These are phyloP conservation scores for Thecophora atra DNA, from an alignment of 2,888 invertebrate genomes.

Conservation along the genomic window DNA sequence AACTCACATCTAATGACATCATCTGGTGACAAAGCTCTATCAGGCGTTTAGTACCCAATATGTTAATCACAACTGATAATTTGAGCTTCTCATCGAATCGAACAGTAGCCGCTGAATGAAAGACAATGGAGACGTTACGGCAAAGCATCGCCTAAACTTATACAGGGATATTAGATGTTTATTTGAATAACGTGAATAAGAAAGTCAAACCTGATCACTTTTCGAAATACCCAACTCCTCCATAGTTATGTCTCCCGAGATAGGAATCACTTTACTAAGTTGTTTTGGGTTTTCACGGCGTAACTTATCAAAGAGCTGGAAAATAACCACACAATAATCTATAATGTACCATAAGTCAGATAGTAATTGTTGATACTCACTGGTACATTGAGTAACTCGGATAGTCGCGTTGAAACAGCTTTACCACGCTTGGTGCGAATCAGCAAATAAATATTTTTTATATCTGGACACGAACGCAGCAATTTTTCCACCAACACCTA, in stretches of 20 bases:
- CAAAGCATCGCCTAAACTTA: conserved; percentile 69
- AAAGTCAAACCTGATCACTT: conserved; percentile 73
- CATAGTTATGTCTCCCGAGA: conserved; percentile 86
- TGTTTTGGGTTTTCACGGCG: conserved; percentile 78
- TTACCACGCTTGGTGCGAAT: conserved; percentile 81
- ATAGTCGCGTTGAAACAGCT: conserved; percentile 73
- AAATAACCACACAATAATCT: background rate
- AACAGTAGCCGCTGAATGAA: conserved; percentile 98
- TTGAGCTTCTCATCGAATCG: conserved; percentile 97
- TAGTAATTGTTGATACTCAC: conserved; percentile 65
- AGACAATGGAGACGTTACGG: conserved; percentile 86
- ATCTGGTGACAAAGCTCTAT: conserved; percentile 92
- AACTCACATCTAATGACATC: conserved; percentile 81
- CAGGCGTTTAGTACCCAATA: conserved; percentile 91
- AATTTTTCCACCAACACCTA: conserved; percentile 85
- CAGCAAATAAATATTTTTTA: conserved; percentile 80
- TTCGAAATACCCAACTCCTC: conserved; percentile 83
- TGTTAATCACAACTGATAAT: conserved; percentile 94
- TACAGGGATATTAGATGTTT: background rate
- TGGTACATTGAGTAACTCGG: conserved; percentile 77
- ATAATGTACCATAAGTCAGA: background rate
- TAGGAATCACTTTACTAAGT: conserved; percentile 77
- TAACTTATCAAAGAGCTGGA: conserved; percentile 71
- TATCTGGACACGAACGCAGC: conserved; percentile 81
- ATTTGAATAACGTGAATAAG: background rate